phyloP scores from a whole-genome alignment of 2,113 vertebrate species.

The Pycnonotus jocosus region DNA sequence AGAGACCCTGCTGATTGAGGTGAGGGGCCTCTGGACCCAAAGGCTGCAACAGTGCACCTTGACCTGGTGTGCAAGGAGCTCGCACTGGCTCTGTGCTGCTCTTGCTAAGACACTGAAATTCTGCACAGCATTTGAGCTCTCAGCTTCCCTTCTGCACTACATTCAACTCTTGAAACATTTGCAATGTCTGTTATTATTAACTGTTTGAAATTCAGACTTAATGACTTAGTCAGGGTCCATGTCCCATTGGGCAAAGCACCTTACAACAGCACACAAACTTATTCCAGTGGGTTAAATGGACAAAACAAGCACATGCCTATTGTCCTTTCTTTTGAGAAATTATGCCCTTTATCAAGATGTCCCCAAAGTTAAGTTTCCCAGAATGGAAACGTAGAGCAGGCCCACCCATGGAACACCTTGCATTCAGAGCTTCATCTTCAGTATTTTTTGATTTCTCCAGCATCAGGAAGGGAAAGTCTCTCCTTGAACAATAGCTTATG shows the following conservation, averaged over 20 bases:
- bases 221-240: neutral
- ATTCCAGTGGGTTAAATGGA: neutral
- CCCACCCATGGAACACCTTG: neutral
- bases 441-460: neutral
- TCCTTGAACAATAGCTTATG: neutral
- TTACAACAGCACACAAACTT: neutral
- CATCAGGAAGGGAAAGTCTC: neutral
- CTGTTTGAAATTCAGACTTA: neutral
- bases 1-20: neutral
- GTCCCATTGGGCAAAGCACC: neutral
- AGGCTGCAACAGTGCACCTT: neutral
- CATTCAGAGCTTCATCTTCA: neutral
- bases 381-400: neutral
- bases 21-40: neutral
- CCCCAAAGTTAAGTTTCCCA: neutral
- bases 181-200: neutral
- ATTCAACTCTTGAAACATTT: neutral
- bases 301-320: neutral
- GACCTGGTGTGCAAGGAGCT: neutral
- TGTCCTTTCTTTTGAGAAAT: neutral
- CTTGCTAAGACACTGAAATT: neutral
- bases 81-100: neutral
- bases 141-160: neutral
- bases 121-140: neutral
- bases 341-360: neutral